Base-by-base conservation (phyloP, 2,888 invertebrate genomes). In the Disparrhopalites patrizii region DNA sequence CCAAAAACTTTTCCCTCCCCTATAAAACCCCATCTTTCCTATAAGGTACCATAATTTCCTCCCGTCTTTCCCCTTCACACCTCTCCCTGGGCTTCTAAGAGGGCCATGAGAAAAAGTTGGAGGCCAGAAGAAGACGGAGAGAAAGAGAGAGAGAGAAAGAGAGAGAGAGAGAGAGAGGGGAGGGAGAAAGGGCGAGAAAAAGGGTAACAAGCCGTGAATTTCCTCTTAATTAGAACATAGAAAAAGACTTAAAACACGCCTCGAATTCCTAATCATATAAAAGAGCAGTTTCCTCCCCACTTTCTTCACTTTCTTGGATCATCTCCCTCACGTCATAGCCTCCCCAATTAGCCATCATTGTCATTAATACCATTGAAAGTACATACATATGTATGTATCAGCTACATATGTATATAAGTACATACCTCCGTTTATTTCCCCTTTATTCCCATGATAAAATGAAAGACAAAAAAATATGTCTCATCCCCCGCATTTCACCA, bases 201-300 rank as follows among this genome's bases (percentile, higher is more conserved):
- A 57, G 65, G 55, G 57, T 65, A 65, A 65, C 65, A 65, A 65
- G 57, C 65, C 65, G 65, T 65, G 57, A 65, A 65, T 51, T 52
- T 58, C 57, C 57, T 65, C 65, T 65, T 65, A 65, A 65, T 65
- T 65, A 65, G 57, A 57, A 65, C 65, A 65, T 36, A 57, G 65
- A 65, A 65, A 65, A 65, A 65, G 65, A 65, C 65, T 65, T 65
- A 57, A n/a, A 65, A 65, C 65, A 65, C 51, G 47, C 58, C 50
- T 13, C 50, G 60, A 61, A 50, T 61, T n/a, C 60, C 50, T 50
- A 61, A 61, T n/a, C n/a, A n/a, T n/a, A n/a, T 50, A 43, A 55
- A 55, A 36, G 36, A 55, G 55, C 33, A 55, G 55, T 55, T n/a
- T 31, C 27, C 20, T 20, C n/a, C n/a, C n/a, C n/a, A n/a, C n/a